Base-by-base conservation (phyloP, 2,888 invertebrate genomes). In the Polymixis lichenea region DNA sequence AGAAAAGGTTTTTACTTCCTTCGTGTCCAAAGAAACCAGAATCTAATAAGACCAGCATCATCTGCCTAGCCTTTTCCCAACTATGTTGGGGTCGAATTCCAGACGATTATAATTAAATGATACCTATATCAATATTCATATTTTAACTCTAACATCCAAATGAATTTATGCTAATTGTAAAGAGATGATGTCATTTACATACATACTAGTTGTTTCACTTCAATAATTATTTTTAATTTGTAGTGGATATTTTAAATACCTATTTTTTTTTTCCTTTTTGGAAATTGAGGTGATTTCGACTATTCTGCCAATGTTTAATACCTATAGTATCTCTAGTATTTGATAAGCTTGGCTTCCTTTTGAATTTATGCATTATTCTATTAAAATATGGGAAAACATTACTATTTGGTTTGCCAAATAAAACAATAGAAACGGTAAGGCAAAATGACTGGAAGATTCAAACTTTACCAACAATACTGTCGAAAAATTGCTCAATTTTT, bases 151-250 rank as follows among this genome's bases (percentile, higher is more conserved):
- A 28, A 49, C 15, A 15, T 58, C 28, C 15, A 28, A 17, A 51
- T 25, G 13, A 67, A 46, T 22, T 61, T 49, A 66, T 82, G 43
- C 19, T 19, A 71, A 62, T 61, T 55, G 11, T 22, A 56, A 56
- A 74, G 49, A 61, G 72, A 83, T 80, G 80, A 84, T 62, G 49
- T 80, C 72, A 84, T 71, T 51, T 68, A 70, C 17, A 64, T 61
- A 72, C 19, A 19, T 1, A 13, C 15, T 25, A 60, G 19, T 76
- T 49, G 38, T 67, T 25, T 49, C 22, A 67, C 7, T 28, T 19
- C 28, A 49, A 71, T 71, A 67, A 58, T 62, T 51, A n/a, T 60
- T 71, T n/a, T 71, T 55, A 32, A 62, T 69, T 43, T 32, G 25
- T 25, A 32, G 62, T n/a, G 11, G 46, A 38, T 15, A 75, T 38